These are phyloP conservation scores for Erebia aethiops DNA, from an alignment of 2,888 invertebrate genomes.

Conservation along the genomic window DNA sequence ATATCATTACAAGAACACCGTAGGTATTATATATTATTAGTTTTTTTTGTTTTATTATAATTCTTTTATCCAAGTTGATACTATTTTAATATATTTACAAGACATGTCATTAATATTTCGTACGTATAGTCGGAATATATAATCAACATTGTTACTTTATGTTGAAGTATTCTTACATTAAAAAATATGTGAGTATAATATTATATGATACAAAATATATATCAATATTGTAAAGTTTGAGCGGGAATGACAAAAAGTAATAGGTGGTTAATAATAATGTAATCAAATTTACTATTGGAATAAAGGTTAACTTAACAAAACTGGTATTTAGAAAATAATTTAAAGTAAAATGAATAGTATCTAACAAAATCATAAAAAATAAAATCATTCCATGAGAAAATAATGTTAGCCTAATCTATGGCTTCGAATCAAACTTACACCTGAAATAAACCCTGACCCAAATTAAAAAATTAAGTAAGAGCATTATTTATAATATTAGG, in stretches of 20 bases:
- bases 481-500: neutral
- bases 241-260: conserved; percentile 43
- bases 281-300: neutral
- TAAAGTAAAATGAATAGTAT: neutral
- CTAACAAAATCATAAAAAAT: neutral
- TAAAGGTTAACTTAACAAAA: neutral
- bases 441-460: neutral
- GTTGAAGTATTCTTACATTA: neutral
- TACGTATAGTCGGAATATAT: neutral
- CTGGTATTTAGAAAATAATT: neutral
- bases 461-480: neutral
- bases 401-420: neutral
- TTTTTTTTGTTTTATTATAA: neutral
- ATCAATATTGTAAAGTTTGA: conserved; percentile 13
- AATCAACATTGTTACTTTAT: neutral
- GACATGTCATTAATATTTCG: neutral
- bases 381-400: neutral
- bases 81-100: neutral
- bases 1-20: neutral
- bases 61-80: too few relatives aligned
- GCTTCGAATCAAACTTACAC: neutral
- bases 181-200: neutral
- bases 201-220: neutral
- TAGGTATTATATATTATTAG: neutral
- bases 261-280: conserved; percentile 19